Evolutionary conservation across 2,797 vertebrate species (phyloP).

Genomic region (Lemur catta): DNA sequence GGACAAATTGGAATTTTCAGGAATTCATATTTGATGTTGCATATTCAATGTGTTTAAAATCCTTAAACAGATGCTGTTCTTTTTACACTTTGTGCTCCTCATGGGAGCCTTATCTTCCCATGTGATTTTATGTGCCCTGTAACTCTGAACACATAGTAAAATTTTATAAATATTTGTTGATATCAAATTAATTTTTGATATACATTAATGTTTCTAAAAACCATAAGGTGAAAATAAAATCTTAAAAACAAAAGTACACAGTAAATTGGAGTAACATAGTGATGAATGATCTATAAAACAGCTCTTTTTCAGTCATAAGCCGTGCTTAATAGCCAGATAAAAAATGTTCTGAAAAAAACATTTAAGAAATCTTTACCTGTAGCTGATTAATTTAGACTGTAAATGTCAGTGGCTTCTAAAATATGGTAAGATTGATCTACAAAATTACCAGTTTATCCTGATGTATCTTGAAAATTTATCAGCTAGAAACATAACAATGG

Average conservation of each 20-base stretch:
- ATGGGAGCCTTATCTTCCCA: neutral
- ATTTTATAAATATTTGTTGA: neutral
- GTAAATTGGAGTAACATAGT: conserved; percentile 21
- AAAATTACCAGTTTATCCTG: neutral
- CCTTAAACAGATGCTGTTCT: neutral
- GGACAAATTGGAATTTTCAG: neutral
- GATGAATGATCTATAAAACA: neutral
- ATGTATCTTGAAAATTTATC: neutral
- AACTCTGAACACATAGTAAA: neutral
- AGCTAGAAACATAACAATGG: neutral
- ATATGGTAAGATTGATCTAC: neutral
- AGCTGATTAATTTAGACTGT: neutral
- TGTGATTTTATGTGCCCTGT: neutral
- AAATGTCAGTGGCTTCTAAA: conserved; percentile 1
- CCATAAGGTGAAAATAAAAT: neutral
- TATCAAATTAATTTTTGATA: neutral
- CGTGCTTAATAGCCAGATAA: neutral
- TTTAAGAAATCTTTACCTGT: conserved; percentile 21
- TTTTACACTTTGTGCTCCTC: neutral
- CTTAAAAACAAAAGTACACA: conserved; percentile 20
- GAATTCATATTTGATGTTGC: neutral
- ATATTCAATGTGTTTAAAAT: neutral
- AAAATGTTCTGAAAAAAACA: neutral
- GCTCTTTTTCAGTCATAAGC: neutral
- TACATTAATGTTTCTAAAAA: neutral